These are phyloP conservation scores for Cebidichthys violaceus DNA, from an alignment of 2,113 vertebrate genomes.

Conservation along the genomic window DNA sequence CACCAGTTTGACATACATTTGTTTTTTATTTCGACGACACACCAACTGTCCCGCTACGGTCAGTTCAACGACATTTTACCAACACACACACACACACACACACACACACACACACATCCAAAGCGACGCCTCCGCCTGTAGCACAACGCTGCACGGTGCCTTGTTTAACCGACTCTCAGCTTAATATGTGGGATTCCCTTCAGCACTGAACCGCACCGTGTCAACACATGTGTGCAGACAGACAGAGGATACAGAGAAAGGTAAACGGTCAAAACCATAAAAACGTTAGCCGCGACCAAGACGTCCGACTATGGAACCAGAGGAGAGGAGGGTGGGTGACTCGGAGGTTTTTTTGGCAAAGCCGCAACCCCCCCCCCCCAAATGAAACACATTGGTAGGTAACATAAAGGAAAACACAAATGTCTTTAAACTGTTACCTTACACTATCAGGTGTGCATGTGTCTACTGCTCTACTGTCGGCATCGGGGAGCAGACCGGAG, in stretches of 20 bases:
- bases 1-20: background rate
- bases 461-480: background rate
- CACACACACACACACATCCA: too few relatives aligned
- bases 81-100: too few relatives aligned
- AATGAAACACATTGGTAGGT: background rate
- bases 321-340: slow-evolving; percentile 37
- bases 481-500: background rate
- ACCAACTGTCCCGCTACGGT: background rate
- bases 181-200: background rate
- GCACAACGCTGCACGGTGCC: background rate
- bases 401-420: background rate
- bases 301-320: slow-evolving; percentile 55
- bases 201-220: background rate
- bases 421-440: background rate
- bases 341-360: slow-evolving; percentile 40
- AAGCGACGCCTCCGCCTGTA: slow-evolving; percentile 2
- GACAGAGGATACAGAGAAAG: background rate
- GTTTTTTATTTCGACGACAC: background rate
- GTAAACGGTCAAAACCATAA: slow-evolving; percentile 25
- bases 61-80: background rate
- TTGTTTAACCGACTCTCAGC: background rate
- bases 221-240: background rate
- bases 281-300: slow-evolving; percentile 3
- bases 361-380: slow-evolving; percentile 6
- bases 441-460: background rate